Evolutionary conservation across 2,888 invertebrate genomes (phyloP).

Genomic region (Pseudoips prasinana): DNA sequence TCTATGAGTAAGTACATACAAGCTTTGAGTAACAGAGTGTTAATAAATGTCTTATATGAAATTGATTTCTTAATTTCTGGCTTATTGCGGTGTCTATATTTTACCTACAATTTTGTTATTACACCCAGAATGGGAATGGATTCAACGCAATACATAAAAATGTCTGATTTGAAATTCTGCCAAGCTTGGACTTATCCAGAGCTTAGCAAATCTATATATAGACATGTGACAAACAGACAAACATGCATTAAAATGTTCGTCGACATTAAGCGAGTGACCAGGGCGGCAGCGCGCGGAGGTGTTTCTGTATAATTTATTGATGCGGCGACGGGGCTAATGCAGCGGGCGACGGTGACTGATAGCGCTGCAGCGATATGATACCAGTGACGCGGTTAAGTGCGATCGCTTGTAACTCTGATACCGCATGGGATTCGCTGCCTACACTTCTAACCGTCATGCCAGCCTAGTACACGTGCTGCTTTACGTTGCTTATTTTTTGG

Average conservation of each 20-base stretch:
- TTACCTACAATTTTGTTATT: too few species aligned
- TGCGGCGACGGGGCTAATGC: slow-evolving; percentile 74
- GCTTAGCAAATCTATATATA: slow-evolving; percentile 17
- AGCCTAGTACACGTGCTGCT: slow-evolving; percentile 43
- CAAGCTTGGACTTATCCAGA: slow-evolving; percentile 26
- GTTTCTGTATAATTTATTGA: slow-evolving; percentile 70
- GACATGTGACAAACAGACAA: slow-evolving; percentile 32
- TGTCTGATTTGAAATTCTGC: slow-evolving; percentile 23
- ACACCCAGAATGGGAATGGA: too few species aligned
- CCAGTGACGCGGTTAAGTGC: slow-evolving; percentile 74
- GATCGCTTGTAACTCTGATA: slow-evolving; percentile 78
- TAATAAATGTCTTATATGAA: too few species aligned
- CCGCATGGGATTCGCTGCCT: slow-evolving; percentile 50
- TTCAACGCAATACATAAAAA: too few species aligned
- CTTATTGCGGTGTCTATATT: too few species aligned
- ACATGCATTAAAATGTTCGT: slow-evolving; percentile 46
- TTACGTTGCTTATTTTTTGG: slow-evolving; percentile 29
- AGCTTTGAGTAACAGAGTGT: too few species aligned
- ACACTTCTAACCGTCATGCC: slow-evolving; percentile 54
- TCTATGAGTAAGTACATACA: too few species aligned
- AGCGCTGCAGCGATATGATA: slow-evolving; percentile 73
- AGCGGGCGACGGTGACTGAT: slow-evolving; percentile 76
- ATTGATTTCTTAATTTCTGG: too few species aligned
- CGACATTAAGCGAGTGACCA: slow-evolving; percentile 58
- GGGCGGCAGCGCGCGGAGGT: slow-evolving; percentile 58